These are phyloP conservation scores for Nephrotoma appendiculata DNA, from an alignment of 2,888 invertebrate species.

Conservation along the genomic window DNA sequence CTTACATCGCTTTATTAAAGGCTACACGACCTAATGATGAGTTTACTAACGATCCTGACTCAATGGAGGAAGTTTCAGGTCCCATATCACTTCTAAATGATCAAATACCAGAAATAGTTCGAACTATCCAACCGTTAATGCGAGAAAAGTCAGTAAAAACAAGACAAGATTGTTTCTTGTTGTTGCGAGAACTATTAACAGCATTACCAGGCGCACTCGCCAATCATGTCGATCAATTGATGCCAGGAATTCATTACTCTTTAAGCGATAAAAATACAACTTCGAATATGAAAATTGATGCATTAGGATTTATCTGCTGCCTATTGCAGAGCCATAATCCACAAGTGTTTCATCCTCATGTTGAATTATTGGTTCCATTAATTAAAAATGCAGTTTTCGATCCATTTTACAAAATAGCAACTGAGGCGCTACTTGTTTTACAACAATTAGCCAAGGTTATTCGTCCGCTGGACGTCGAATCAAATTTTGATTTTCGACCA, in stretches of 20 bases:
- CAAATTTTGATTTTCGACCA: conserved; percentile 58
- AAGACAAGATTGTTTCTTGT: conserved; percentile 79
- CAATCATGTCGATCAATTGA: conserved; percentile 66
- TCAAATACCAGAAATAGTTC: conserved; percentile 62
- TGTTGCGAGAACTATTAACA: conserved; percentile 78
- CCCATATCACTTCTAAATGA: conserved; percentile 46
- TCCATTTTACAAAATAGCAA: conserved; percentile 96
- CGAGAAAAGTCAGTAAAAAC: conserved; percentile 75
- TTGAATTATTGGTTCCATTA: conserved; percentile 63
- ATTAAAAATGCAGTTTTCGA: conserved; percentile 84
- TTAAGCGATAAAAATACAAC: conserved; percentile 85
- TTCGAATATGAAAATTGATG: conserved; percentile 97
- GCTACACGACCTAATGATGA: conserved; percentile 68
- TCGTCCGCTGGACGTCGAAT: conserved; percentile 42
- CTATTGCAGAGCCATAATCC: conserved; percentile 30
- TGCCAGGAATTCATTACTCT: conserved; percentile 81
- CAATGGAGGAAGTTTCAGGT: conserved; percentile 58
- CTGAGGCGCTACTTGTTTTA: conserved; percentile 84
- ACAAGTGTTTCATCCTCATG: conserved; percentile 52
- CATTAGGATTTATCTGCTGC: conserved; percentile 66
- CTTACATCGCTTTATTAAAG: conserved; percentile 81
- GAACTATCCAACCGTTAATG: conserved; percentile 77
- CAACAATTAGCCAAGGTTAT: conserved; percentile 92
- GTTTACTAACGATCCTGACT: conserved; percentile 48
- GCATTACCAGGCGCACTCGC: conserved; percentile 82